Conservation (phyloP, 2,888 invertebrate species). For the Ophion ellenae region DNA sequence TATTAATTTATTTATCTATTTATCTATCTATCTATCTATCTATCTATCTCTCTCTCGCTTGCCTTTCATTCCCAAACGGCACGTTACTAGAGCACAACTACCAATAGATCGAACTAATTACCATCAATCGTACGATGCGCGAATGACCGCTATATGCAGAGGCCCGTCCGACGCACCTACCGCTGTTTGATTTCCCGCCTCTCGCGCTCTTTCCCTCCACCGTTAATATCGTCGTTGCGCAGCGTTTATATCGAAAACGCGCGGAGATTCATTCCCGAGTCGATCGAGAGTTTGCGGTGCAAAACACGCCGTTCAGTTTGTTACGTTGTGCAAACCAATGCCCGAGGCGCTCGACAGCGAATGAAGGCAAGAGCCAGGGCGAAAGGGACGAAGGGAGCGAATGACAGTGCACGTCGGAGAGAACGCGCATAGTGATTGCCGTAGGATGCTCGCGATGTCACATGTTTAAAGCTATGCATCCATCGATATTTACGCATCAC, state of each 20-base stretch:
- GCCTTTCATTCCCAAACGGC: background rate
- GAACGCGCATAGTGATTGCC: conserved; percentile 28
- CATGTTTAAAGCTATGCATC: background rate
- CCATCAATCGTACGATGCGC: background rate
- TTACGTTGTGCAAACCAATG: conserved; percentile 50
- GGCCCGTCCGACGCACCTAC: background rate
- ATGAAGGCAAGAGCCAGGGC: background rate
- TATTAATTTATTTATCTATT: too few species aligned
- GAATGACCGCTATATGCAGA: background rate
- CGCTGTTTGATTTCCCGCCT: background rate
- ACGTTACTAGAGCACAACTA: background rate
- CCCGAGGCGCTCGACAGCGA: conserved; percentile 20
- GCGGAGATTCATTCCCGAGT: conserved; percentile 2
- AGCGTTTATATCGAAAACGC: conserved; percentile 16
- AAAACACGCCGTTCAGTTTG: conserved; percentile 52
- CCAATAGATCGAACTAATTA: conserved; percentile 9
- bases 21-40: too few species aligned
- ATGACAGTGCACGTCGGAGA: background rate
- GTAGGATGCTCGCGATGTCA: background rate
- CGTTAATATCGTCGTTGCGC: conserved; percentile 39
- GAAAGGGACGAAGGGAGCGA: background rate
- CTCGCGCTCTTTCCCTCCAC: background rate
- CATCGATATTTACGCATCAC: background rate
- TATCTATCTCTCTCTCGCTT: background rate
- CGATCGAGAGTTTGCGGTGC: background rate